Evolutionary conservation across 92 coral and sea anemone genomes (phyloP), one percentile per base, ranked within the genome.

Genomic region (Porites lobata): DNA sequence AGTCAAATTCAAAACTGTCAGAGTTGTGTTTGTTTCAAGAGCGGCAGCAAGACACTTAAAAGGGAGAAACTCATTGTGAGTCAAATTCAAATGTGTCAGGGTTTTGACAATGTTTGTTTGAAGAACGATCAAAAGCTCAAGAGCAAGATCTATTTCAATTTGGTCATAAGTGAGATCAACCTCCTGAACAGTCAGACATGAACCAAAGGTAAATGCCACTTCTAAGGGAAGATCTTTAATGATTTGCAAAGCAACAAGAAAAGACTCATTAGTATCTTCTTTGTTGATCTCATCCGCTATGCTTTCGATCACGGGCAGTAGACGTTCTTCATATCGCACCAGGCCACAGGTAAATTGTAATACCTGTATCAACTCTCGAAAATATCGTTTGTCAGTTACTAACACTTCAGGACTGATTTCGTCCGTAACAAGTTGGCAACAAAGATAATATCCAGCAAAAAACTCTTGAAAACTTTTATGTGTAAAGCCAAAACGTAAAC

Each of bases 361-460:
- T 21, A 72, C 57, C 17, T 72, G 77, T 51, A 32, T 43, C 10
- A 38, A 20, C 56, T 72, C 19, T 18, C 8, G 7, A 24, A 72
- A 72, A 29, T 72, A 43, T 14, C 76, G 17, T 0, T n/a, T 7
- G 14, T 43, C 57, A 11, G 6, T 15, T 5, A 72, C 57, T 72
- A 72, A 12, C 14, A 0, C 10, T n/a, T 86, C 58, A 68, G 77
- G 72, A 4, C 67, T 72, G 13, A 77, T 47, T 22, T 54, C 65
- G 6, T 22, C 18, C 11, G 17, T 29, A 32, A 65, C 56, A 6
- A 86, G 71, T 47, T 66, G 77, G 14, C 72, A 65, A 57, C 22
- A 50, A 17, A 86, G 21, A 69, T 77, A 69, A 62, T n/a, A 87
- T 53, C 81, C 86, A 12, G 90, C 85, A 9, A 86, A 70, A 63